Evolutionary conservation across 2,113 vertebrate species (phyloP).

Genomic region (Ammospiza nelsoni): DNA sequence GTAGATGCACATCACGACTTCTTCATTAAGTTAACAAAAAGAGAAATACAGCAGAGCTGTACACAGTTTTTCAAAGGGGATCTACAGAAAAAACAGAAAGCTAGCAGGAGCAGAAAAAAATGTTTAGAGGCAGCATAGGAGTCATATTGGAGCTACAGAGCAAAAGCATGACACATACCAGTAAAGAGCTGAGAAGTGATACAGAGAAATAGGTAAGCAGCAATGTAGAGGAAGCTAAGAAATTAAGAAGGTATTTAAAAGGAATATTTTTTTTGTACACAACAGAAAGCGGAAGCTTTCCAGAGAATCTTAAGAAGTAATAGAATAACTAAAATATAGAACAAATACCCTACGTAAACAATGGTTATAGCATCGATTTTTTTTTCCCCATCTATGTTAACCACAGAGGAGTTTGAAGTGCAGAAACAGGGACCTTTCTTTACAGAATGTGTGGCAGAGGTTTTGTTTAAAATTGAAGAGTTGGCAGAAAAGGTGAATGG

Average conservation of each 20-base stretch:
- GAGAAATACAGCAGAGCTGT: not conserved
- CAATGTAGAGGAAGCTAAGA: not conserved
- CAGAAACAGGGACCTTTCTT: not conserved
- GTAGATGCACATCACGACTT: not conserved
- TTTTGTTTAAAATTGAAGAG: not conserved
- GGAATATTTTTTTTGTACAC: not conserved
- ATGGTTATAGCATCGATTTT: not conserved
- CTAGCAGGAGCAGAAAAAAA: not conserved
- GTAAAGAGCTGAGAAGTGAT: not conserved
- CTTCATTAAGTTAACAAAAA: not conserved
- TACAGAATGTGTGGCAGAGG: not conserved
- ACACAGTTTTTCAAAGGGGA: not conserved
- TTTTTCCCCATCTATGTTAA: fast-evolving
- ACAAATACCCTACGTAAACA: not conserved
- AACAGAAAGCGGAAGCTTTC: not conserved
- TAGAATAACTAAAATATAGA: not conserved
- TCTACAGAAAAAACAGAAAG: not conserved
- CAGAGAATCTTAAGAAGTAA: not conserved
- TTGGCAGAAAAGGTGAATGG: not conserved
- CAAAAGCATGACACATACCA: not conserved
- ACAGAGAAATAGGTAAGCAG: not conserved
- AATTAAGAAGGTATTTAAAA: not conserved
- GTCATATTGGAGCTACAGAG: not conserved
- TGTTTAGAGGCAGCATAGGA: not conserved
- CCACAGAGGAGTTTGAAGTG: not conserved